Percentiles rank a stretch among this genome's conserved stretches.
phyloP scores from a whole-genome alignment of 2,888 invertebrate genomes.

The Leucophenga maculata region DNA sequence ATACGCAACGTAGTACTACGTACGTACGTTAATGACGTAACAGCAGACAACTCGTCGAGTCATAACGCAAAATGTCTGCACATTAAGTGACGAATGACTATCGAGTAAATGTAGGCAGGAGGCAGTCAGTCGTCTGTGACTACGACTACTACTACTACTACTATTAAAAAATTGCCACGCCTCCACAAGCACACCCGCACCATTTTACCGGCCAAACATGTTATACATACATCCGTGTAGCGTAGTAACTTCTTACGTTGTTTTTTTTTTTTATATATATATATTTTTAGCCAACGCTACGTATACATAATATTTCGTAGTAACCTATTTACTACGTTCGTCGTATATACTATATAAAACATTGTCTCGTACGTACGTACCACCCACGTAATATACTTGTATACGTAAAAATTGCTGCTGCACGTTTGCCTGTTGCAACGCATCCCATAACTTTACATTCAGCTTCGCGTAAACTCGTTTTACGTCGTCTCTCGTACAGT shows the following conservation, averaged over 20 bases:
- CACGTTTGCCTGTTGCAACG: constrained; percentile 38
- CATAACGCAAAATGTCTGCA: constrained; percentile 11
- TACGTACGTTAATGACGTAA: constrained; percentile 49
- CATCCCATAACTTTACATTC: not conserved
- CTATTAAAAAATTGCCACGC: not conserved
- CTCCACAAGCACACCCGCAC: not conserved
- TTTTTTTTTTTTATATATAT: no score
- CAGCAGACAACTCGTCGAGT: constrained; percentile 34
- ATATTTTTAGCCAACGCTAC: no score
- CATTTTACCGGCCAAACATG: no score
- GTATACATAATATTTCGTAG: constrained; percentile 42
- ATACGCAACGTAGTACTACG: constrained; percentile 26
- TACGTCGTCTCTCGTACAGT: not conserved
- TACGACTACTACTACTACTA: not conserved
- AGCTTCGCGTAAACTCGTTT: constrained; percentile 23
- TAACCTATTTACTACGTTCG: constrained; percentile 58
- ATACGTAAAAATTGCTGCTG: not conserved
- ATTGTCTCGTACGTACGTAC: no score
- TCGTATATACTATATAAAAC: constrained; percentile 2
- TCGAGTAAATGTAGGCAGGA: constrained; percentile 33
- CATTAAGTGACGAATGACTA: constrained; percentile 53
- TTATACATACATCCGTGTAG: no score
- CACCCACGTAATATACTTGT: constrained; percentile 39
- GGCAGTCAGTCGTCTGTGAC: not conserved
- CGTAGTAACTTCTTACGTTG: no score